Conservation (phyloP, 53 echinoderm and acorn worm genomes). For the Antedon mediterranea region DNA sequence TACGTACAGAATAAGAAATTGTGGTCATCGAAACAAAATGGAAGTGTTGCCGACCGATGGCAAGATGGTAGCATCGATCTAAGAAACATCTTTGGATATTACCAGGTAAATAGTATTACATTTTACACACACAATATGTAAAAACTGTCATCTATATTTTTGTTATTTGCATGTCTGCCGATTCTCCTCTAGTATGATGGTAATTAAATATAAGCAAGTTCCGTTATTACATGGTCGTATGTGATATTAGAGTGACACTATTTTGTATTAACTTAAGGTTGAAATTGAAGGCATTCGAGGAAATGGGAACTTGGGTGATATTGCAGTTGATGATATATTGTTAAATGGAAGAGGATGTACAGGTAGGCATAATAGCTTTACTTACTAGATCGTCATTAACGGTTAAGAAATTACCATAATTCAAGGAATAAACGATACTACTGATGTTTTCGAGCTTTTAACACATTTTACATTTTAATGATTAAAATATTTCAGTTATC, state of each 20-base stretch:
- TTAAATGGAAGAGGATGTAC: conserved; percentile 30
- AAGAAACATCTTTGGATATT: neutral
- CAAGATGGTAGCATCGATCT: neutral
- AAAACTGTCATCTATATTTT: too few relatives aligned
- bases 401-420: too few relatives aligned
- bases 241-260: neutral
- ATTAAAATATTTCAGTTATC: too few relatives aligned
- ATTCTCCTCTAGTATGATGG: too few relatives aligned
- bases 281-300: conserved; percentile 42
- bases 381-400: too few relatives aligned
- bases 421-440: too few relatives aligned
- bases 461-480: too few relatives aligned
- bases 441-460: too few relatives aligned
- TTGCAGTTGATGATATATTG: conserved; percentile 66
- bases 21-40: neutral
- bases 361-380: conserved; percentile 17
- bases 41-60: neutral
- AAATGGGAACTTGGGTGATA: conserved; percentile 51
- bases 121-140: too few relatives aligned
- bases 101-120: neutral
- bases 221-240: neutral
- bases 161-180: too few relatives aligned
- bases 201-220: neutral
- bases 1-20: neutral
- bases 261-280: conserved; percentile 22